Evolutionary conservation across 1,140 invertebrate genomes (phyloP), one percentile per base, ranked within the genome.

Genomic region (Asobara japonica): DNA sequence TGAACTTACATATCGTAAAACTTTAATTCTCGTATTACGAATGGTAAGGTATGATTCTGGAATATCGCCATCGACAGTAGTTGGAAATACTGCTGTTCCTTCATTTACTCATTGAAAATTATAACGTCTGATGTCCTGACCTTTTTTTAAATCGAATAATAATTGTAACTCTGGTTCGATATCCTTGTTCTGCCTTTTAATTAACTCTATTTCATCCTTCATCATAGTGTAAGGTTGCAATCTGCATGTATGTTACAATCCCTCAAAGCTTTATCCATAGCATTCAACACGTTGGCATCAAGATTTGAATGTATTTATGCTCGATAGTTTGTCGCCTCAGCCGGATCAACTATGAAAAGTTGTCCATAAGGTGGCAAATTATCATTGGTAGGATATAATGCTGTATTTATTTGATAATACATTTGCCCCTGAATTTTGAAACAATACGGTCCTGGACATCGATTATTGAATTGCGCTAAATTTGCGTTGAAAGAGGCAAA

Each of bases 381-480:
- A n/a, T n/a, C n/a, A n/a, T n/a, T n/a, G n/a, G n/a, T n/a, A n/a
- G n/a, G n/a, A n/a, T n/a, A n/a, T n/a, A n/a, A n/a, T n/a, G n/a
- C n/a, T n/a, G n/a, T n/a, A n/a, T n/a, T n/a, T n/a, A n/a, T n/a
- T n/a, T n/a, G n/a, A n/a, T n/a, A n/a, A 41, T 71, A 71, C 64
- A 71, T 64, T 64, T 71, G 69, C 4, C 69, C 69, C 33, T 71
- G 69, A 22, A 71, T 71, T 71, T 41, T 41, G 36, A 41, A 41
- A n/a, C 36, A 41, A 41, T 41, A 41, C n/a, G 36, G 36, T 13
- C 36, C 36, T 13, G 4, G 36, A 13, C 36, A n/a, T 41, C 36
- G 4, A 41, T 41, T 41, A 41, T 41, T 41, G 36, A 41, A 41
- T 11, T 41, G 36, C 11, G n/a, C 36, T 41, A 41, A 41, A 41